Evolutionary conservation across 2,888 invertebrate species (phyloP), one percentile per base, ranked within the genome.

Genomic region (Ptycholaimellus sp.): DNA sequence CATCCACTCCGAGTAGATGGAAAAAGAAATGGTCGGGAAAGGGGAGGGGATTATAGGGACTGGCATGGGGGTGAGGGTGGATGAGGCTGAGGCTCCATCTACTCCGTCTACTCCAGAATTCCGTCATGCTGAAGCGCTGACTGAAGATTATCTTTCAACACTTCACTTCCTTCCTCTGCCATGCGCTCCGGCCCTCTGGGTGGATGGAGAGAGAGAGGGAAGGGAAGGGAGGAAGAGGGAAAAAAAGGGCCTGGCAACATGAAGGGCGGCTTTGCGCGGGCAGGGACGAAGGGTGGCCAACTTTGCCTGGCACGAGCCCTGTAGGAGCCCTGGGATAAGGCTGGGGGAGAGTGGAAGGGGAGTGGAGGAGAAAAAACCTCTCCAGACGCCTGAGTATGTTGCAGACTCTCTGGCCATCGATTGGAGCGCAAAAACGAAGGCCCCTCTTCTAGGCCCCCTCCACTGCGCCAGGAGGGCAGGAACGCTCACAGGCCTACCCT

Each of bases 211-310:
- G 20, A 29, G 16, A 31, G 18, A 13, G 30, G 3, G 36, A 18
- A 18, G 23, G n/a, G 18, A 7, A 23, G 29, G 25, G 13, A 31
- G 29, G 19, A 29, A 28, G 20, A 31, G 5, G 30, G 28, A 22
- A 14, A 18, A 11, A 29, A 16, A 29, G 19, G 16, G 36, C n/a
- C n/a, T 11, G 29, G 22, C 32, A 33, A 30, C 32, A 22, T 29
- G 27, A 29, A 28, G 20, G 29, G 25, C 20, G 30, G 30, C 30
- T 22, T 22, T n/a, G 36, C 20, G 29, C n/a, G 29, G 36, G 20
- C 14, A 14, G 7, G n/a, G 34, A 18, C 3, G 27, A 25, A 23
- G 20, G 27, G 6, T 17, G 18, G 16, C 3, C 16, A n/a, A 31
- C 21, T 20, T 1, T 6, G 17, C 21, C n/a, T 3, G 16, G 9